Conservation (phyloP, 2,888 invertebrate species). For the Dasysyrphus albostriatus region DNA sequence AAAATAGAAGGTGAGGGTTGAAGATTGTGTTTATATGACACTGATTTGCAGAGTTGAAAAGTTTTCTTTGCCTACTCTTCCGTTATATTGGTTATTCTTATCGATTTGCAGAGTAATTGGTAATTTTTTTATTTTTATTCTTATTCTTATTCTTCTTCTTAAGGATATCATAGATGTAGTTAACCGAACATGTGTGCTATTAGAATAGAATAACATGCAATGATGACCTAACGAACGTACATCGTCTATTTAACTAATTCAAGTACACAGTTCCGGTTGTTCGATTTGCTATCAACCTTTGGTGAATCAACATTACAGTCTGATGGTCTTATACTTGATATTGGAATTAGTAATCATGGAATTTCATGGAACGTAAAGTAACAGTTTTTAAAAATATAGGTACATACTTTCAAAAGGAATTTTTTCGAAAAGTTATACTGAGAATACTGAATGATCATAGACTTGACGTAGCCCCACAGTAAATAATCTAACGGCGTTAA, state of each 20-base stretch:
- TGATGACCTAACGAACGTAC: slow-evolving; percentile 60
- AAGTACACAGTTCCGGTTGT: slow-evolving; percentile 43
- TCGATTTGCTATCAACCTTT: slow-evolving; percentile 35
- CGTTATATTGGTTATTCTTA: slow-evolving; percentile 42
- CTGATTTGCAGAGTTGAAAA: slow-evolving; percentile 23
- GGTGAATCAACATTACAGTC: slow-evolving; percentile 13
- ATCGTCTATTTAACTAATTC: slow-evolving; percentile 62
- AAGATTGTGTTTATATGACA: background rate
- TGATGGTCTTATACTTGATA: background rate
- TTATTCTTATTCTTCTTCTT: background rate
- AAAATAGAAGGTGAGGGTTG: background rate
- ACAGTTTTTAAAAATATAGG: background rate
- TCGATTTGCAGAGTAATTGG: background rate
- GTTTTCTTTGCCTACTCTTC: slow-evolving; percentile 22
- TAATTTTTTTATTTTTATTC: background rate
- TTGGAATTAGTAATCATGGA: background rate
- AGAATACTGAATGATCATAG: too few species aligned
- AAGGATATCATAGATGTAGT: background rate
- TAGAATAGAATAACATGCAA: slow-evolving; percentile 65
- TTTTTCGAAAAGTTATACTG: too few species aligned
- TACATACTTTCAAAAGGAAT: too few species aligned
- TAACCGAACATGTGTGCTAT: slow-evolving; percentile 42
- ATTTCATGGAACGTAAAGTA: background rate
- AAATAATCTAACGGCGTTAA: too few species aligned
- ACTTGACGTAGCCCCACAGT: too few species aligned